These are phyloP conservation scores for Xyrauchen texanus DNA, from an alignment of 2,113 vertebrate genomes.

Conservation along the genomic window DNA sequence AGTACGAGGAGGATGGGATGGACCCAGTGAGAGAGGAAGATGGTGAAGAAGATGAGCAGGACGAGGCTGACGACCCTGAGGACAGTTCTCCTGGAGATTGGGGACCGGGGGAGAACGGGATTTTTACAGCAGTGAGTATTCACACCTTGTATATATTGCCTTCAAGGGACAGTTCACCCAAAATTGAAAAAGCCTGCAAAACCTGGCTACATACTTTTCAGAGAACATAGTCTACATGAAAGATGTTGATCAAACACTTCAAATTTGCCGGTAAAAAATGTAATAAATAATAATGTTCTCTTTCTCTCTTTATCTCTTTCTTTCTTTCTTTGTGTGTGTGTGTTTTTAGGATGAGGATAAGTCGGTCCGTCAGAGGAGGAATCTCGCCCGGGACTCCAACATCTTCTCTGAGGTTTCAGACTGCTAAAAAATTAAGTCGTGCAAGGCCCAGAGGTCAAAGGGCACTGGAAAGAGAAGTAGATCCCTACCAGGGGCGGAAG, in stretches of 20 bases:
- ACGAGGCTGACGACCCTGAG: slow-evolving; percentile 65
- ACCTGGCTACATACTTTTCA: too few relatives aligned
- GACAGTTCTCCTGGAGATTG: slow-evolving; percentile 73
- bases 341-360: slow-evolving; percentile 73
- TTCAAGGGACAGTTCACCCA: too few relatives aligned
- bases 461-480: slow-evolving; percentile 4
- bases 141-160: neutral
- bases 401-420: slow-evolving; percentile 73
- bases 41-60: slow-evolving; percentile 78
- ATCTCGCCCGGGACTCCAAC: slow-evolving; percentile 69
- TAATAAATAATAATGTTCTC: too few relatives aligned
- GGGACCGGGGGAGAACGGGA: slow-evolving; percentile 67
- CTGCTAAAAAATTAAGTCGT: slow-evolving; percentile 63
- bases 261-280: too few relatives aligned
- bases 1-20: slow-evolving; percentile 86
- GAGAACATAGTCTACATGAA: too few relatives aligned
- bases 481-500: too few relatives aligned
- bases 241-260: too few relatives aligned
- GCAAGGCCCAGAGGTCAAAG: slow-evolving; percentile 10
- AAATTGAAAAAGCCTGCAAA: too few relatives aligned
- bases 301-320: too few relatives aligned
- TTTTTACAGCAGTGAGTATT: slow-evolving; percentile 76
- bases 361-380: slow-evolving; percentile 70
- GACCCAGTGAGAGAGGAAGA: slow-evolving; percentile 80
- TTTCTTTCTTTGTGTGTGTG: too few relatives aligned